Evolutionary conservation across 2,113 vertebrate genomes (phyloP), one percentile per base, ranked within the genome.

Genomic region (Toxotes chatareus): DNA sequence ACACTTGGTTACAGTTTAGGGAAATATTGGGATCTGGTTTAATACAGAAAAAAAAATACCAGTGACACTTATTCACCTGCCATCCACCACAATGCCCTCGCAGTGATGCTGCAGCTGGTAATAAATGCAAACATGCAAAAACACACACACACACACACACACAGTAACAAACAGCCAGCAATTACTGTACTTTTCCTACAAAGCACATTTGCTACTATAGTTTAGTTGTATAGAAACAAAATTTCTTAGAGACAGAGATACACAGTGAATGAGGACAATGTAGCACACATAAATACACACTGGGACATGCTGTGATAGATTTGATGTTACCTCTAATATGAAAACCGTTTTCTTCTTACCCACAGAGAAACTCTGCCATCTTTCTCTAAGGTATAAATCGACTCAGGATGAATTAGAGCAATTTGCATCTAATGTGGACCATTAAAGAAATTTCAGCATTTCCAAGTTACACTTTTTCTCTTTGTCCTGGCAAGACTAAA

Each of bases 401-500:
- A 62, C 64, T 62, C 3, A 16, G 44, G 71, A 27, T 76, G 85
- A 88, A 88, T 84, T 87, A 74, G 51, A 80, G 49, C 42, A 88
- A 68, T 84, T 88, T 85, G 56, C 56, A 82, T 84, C 27, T 82
- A 85, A 84, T 88, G 69, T 56, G 23, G 68, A 60, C 44, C 56
- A 85, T 65, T 79, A 83, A 83, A 19, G 23, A 69, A 38, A 77
- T 73, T 84, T 74, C 7, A 63, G 64, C 42, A 81, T 76, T 86
- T 83, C 57, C 46, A 42, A 65, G 46, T 56, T 13, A 69, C 38
- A 69, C 3, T 60, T 59, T 79, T 65, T 61, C 46, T 47, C 53
- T 36, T 72, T 44, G 17, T 85, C 14, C 68, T 3, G 34, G 36
- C 55, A 70, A 31, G 19, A 65, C 61, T 56, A 66, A 73, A 86